Evolutionary conservation across 2,888 invertebrate species (phyloP), one percentile per base, ranked within the genome.

Genomic region (Zhuqinia jingwanae): DNA sequence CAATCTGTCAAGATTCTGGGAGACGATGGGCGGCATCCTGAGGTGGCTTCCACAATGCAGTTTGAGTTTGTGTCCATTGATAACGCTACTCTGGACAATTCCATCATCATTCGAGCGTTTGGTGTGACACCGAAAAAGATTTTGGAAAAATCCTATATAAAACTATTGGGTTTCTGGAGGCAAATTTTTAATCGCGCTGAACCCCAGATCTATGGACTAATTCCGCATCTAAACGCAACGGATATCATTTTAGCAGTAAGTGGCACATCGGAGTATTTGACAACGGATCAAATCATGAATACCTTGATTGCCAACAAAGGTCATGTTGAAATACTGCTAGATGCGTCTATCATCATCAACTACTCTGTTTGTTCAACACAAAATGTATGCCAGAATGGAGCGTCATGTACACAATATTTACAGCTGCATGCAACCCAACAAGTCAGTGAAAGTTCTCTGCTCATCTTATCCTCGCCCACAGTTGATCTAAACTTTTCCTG

Each of bases 11-110:
- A 95, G 42, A 95, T 98, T 0, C 95, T 95, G 10, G 98, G 98
- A 0, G 97, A 96, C 92, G 99, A 99, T 92, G 98, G 98, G 0
- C 95, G 95, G 90, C 97, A 97, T 92, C 94, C 94, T 82, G 96
- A 97, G 92, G 98, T 98, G 0, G 93, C 95, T n/a, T 98, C 98
- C 0, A 96, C 96, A 8, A 95, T 97, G 2, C 96, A 95, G 5
- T 95, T 98, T 0, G 96, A 96, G 92, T 97, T 97, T 91, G 93
- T 96, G 76, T 94, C 94, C 2, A 97, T 97, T 92, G 95, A 95
- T 90, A 97, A 97, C 92, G 92, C 93, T 15, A 97, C 97, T 0
- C 94, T 98, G 3, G 95, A 96, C 80, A 96, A 97, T 92, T 96
- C 97, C 11, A 93, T 97, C 0, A 96, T 96, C 0, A 92, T 98